Percentiles rank a stretch among this genome's conserved stretches.
Conservation (phyloP, 2,888 invertebrate genomes). For the Oscheius sp. region DNA sequence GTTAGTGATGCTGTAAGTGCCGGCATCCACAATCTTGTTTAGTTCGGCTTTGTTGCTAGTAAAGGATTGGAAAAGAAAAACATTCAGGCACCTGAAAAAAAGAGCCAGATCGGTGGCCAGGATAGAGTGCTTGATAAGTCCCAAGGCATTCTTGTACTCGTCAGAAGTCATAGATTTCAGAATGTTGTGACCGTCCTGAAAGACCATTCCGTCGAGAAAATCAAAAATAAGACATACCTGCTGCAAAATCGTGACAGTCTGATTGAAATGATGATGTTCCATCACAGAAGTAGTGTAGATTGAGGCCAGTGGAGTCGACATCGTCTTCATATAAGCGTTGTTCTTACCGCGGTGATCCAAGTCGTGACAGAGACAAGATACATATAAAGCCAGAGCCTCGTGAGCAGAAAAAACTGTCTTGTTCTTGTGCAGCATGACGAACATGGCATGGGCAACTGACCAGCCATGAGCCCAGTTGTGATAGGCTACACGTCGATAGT, state of each 20-base stretch:
- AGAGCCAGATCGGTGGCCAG: conserved; percentile 86
- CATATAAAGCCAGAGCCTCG: conserved; percentile 82
- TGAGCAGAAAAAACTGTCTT: conserved; percentile 61
- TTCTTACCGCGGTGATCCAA: conserved; percentile 88
- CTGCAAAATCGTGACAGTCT: conserved; percentile 86
- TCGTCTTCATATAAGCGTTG: conserved; percentile 85
- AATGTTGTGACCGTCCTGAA: conserved; percentile 84
- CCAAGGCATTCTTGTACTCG: conserved; percentile 79
- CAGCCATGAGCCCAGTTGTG: conserved; percentile 91
- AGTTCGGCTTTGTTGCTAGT: conserved; percentile 77
- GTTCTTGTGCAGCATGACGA: conserved; percentile 64
- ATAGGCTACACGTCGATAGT: conserved; percentile 83
- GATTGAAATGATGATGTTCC: conserved; percentile 90
- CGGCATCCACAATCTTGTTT: conserved; percentile 54
- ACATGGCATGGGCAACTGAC: conserved; percentile 85
- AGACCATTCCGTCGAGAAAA: conserved; percentile 74
- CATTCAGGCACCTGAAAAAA: conserved; percentile 79
- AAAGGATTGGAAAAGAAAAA: neutral
- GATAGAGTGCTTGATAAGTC: conserved; percentile 85
- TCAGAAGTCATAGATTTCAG: conserved; percentile 76
- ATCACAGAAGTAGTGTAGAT: conserved; percentile 88
- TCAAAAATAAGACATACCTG: conserved; percentile 74
- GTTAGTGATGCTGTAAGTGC: conserved; percentile 80
- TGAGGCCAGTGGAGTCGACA: conserved; percentile 84
- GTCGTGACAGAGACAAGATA: conserved; percentile 87